Conservation (phyloP, 2,888 invertebrate genomes). For the Diaphora mendica region DNA sequence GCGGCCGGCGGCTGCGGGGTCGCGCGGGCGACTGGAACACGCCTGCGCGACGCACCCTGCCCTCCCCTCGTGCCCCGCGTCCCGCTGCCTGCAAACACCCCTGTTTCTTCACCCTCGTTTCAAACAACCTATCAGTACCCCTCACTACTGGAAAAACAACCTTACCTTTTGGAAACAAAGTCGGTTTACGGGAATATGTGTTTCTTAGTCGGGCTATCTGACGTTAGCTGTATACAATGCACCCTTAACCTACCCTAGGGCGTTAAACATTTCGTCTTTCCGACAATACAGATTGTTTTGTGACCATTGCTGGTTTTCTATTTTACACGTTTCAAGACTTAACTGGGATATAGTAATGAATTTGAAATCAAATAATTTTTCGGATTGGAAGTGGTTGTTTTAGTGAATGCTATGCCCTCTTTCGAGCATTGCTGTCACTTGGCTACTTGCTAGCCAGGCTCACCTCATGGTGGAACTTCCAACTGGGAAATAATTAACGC, state of each 20-base stretch:
- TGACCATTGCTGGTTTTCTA: conserved; percentile 57
- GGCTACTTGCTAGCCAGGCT: conserved; percentile 64
- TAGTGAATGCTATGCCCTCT: conserved; percentile 68
- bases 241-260: conserved; percentile 81
- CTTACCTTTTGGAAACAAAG: conserved; percentile 30
- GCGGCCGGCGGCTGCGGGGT: conserved; percentile 86
- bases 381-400: conserved; percentile 20
- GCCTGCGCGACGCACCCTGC: conserved; percentile 84
- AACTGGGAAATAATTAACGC: conserved; percentile 53
- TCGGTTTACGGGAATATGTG: conserved; percentile 24
- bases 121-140: conserved; percentile 61
- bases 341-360: conserved; percentile 24
- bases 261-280: conserved; percentile 49
- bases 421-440: conserved; percentile 72
- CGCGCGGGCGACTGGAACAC: conserved; percentile 86
- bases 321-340: background rate
- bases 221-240: conserved; percentile 75
- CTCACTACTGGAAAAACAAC: conserved; percentile 34
- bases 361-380: conserved; percentile 9
- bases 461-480: conserved; percentile 57
- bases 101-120: conserved; percentile 67
- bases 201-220: conserved; percentile 62
- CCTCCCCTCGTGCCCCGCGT: conserved; percentile 70
- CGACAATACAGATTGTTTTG: conserved; percentile 31
- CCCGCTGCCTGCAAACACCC: conserved; percentile 82